phyloP scores from a whole-genome alignment of 2,888 invertebrate genomes.

The Hydroisotoma schaefferi region DNA sequence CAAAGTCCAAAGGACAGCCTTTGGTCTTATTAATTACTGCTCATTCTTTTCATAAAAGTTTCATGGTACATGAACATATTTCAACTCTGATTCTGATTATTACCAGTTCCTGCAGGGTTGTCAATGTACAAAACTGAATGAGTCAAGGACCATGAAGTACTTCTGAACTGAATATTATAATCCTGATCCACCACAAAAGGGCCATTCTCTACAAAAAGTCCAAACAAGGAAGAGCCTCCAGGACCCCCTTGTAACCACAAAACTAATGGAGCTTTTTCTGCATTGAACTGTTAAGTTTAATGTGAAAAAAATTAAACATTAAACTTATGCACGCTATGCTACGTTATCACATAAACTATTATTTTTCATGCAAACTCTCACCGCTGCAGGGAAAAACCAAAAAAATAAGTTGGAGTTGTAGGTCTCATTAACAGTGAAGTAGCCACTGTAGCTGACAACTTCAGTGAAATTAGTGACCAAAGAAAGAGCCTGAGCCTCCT shows the following conservation, averaged over 20 bases:
- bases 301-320: too few relatives aligned
- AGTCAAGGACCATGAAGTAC: slow-evolving; percentile 67
- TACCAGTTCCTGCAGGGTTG: slow-evolving; percentile 79
- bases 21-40: too few relatives aligned
- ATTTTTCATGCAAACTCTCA: too few relatives aligned
- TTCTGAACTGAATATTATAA: slow-evolving; percentile 52
- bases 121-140: slow-evolving; percentile 84
- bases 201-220: slow-evolving; percentile 61
- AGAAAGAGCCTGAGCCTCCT: slow-evolving; percentile 57
- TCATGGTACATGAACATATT: too few relatives aligned
- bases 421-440: slow-evolving; percentile 42
- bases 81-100: too few relatives aligned
- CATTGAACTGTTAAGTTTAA: slow-evolving; percentile 37
- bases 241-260: slow-evolving; percentile 63
- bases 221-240: slow-evolving; percentile 58
- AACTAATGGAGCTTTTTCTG: slow-evolving; percentile 52
- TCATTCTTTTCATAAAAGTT: too few relatives aligned
- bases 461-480: slow-evolving; percentile 42
- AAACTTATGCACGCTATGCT: too few relatives aligned
- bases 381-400: slow-evolving; percentile 47
- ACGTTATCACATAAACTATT: too few relatives aligned
- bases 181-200: slow-evolving; percentile 57
- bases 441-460: slow-evolving; percentile 44
- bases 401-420: slow-evolving; percentile 47
- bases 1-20: too few relatives aligned